Evolutionary conservation across 2,113 vertebrate species (phyloP), one percentile per base, ranked within the genome.

Genomic region (Halcyon senegalensis): DNA sequence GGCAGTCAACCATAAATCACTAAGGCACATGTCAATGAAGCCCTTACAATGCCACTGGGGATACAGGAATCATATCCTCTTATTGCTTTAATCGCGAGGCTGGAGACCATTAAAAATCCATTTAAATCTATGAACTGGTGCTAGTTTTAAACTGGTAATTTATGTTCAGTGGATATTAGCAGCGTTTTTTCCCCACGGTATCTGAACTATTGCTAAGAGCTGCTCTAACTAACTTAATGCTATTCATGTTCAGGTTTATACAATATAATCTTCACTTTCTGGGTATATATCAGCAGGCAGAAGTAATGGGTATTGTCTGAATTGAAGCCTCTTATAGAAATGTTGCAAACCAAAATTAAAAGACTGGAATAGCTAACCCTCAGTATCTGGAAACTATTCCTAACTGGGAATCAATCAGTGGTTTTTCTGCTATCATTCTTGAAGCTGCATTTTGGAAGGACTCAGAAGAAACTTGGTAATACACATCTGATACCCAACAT

Each of bases 81-180:
- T 55, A 95, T 46, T 80, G 89, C 91, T 96, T 90, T 94, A 97
- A 97, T 97, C 31, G 12, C 4, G 27, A 93, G 93, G 94, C 91
- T 79, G 93, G 94, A 96, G 93, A 95, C 92, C 86, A 90, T 96
- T 96, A 96, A 95, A 97, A 95, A 97, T 92, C 94, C 77, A 97
- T 97, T 97, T 94, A 93, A 93, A 93, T 95, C 95, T 93, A 76
- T 97, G 95, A 93, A 95, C 88, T 94, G 92, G 94, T 90, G 82
- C 95, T 95, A 51, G 90, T 87, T 93, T 90, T 95, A 93, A 95
- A 97, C 91, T 95, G 96, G 93, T 97, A 96, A 96, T 94, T 97
- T 95, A 97, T 96, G 92, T 94, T 88, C 80, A 75, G 83, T 92
- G 63, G 58, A 89, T 91, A 90, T 87, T 93, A 87, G 70, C 56